phyloP scores from a whole-genome alignment of 2,797 vertebrate species.

The Synanceia verrucosa region DNA sequence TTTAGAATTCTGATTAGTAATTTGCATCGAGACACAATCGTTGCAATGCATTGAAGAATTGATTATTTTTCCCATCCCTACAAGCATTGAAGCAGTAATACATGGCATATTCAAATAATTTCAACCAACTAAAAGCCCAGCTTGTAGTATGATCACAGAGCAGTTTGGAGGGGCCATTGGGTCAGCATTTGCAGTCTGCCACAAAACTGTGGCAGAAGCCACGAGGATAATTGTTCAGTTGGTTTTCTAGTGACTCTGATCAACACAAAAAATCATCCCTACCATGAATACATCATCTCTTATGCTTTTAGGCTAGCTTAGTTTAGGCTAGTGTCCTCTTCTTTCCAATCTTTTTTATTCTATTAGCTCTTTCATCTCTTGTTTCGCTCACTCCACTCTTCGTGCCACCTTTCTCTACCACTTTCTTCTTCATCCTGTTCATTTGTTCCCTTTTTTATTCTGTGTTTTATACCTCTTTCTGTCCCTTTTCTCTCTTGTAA shows the following conservation, averaged over 20 bases:
- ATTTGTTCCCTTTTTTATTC: not conserved
- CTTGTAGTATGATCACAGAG: no score
- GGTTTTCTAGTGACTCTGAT: not conserved
- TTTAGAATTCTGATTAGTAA: no score
- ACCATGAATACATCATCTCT: not conserved
- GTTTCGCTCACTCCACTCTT: no score
- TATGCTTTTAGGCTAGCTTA: not conserved
- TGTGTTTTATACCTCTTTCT: not conserved
- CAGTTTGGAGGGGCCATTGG: no score
- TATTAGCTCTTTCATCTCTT: not conserved
- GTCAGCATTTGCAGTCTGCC: no score
- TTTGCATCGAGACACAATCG: no score
- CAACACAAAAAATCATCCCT: slow-evolving; percentile 1
- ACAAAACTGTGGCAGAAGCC: not conserved
- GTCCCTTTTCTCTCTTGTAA: slow-evolving; percentile 10
- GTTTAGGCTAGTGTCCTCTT: no score
- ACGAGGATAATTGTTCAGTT: not conserved
- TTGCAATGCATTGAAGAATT: no score
- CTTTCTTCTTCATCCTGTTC: not conserved
- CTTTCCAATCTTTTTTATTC: not conserved
- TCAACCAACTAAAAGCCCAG: no score
- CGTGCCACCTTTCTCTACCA: not conserved
- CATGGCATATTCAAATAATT: not conserved
- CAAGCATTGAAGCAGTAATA: not conserved
- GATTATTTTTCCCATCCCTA: no score